Conservation (phyloP, 2,113 vertebrate genomes). For the Calcarius ornatus region DNA sequence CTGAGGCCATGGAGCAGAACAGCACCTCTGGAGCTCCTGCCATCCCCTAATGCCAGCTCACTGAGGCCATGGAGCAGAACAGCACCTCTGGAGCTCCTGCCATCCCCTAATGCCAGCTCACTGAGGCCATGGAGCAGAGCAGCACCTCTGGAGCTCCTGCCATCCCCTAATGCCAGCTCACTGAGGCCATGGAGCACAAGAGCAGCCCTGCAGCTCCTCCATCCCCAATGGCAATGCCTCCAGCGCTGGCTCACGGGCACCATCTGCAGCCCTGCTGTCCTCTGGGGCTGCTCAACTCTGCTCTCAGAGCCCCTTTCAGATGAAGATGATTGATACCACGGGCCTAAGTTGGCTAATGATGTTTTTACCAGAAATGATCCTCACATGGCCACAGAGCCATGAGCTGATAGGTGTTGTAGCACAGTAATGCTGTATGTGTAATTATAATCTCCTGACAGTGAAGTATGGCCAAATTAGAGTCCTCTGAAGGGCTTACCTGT, state of each 20-base stretch:
- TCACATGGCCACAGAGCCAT: not conserved
- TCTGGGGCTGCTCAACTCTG: constrained; percentile 24
- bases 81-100: not conserved
- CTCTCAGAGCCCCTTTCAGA: constrained; percentile 24
- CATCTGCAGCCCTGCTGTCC: not conserved
- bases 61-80: not conserved
- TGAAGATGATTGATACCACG: constrained; percentile 33
- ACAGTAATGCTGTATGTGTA: not conserved
- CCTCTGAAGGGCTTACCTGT: not conserved
- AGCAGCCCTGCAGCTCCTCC: not conserved
- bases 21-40: not conserved
- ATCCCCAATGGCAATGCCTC: not conserved
- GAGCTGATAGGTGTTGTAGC: not conserved
- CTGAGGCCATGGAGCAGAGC: not conserved
- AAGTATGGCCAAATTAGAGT: not conserved
- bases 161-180: too few relatives aligned
- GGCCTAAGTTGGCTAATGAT: not conserved
- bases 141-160: too few relatives aligned
- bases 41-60: constrained; percentile 7
- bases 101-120: not conserved
- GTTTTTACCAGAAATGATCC: constrained; percentile 23
- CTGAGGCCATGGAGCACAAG: too few relatives aligned
- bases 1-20: not conserved
- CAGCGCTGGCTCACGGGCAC: not conserved
- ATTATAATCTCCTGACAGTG: not conserved